Conservation (phyloP, 37 sponge, comb jelly and placozoan species). For the Amphimedon queenslandica region DNA sequence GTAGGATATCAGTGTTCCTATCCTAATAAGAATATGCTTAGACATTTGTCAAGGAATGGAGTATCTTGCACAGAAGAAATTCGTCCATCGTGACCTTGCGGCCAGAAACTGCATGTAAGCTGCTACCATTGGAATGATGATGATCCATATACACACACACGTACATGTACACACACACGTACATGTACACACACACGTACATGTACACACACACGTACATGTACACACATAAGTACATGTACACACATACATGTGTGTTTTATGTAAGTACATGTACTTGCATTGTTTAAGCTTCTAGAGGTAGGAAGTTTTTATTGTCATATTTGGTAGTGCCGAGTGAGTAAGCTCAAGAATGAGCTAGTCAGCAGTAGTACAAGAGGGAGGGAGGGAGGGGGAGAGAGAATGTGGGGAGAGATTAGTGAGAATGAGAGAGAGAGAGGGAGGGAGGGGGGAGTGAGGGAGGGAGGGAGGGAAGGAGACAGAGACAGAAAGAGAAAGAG, state of each 20-base stretch:
- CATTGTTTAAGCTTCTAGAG: neutral
- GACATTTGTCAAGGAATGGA: too few relatives aligned
- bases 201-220: slow-evolving; percentile 17
- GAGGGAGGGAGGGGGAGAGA: slow-evolving; percentile 54
- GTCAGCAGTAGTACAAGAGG: slow-evolving; percentile 58
- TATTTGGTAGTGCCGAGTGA: too few relatives aligned
- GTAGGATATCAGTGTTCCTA: too few relatives aligned
- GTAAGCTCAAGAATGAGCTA: slow-evolving; percentile 5
- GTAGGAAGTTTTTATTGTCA: too few relatives aligned
- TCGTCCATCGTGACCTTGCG: too few relatives aligned
- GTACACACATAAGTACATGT: slow-evolving; percentile 37
- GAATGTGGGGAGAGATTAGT: slow-evolving; percentile 9
- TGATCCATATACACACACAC: neutral
- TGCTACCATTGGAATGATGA: too few relatives aligned
- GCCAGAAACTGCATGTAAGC: too few relatives aligned
- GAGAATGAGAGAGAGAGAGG: slow-evolving; percentile 7
- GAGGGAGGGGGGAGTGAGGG: slow-evolving; percentile 25
- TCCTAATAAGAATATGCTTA: too few relatives aligned
- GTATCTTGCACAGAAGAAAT: too few relatives aligned
- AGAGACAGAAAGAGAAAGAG: too few relatives aligned
- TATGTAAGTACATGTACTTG: neutral
- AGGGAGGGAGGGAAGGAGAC: neutral
- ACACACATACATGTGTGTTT: slow-evolving; percentile 16
- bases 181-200: neutral
- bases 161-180: neutral